Percentiles rank a stretch among this genome's conserved stretches.
Evolutionary conservation across 2,113 vertebrate species (phyloP).

Genomic region (Carassius carassius): DNA sequence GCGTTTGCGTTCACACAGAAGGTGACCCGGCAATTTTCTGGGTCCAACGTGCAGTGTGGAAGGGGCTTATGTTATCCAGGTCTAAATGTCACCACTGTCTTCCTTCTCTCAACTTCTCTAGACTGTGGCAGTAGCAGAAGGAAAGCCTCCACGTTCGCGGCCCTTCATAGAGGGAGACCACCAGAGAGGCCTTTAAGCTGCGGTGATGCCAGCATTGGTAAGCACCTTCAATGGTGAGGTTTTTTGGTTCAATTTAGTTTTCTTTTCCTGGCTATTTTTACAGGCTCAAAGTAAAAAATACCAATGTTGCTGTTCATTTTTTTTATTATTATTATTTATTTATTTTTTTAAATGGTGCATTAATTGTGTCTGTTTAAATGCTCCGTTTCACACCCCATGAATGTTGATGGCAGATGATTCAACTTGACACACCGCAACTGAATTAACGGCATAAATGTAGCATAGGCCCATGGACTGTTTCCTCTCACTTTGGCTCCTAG

Average conservation of each 20-base stretch:
- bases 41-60: too few species aligned
- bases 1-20: too few species aligned
- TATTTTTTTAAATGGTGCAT: too few species aligned
- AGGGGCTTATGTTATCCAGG: neutral
- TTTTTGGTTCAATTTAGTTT: neutral
- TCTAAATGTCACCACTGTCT: neutral
- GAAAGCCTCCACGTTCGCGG: constrained; percentile 91
- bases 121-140: constrained; percentile 84
- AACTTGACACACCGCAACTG: neutral
- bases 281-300: too few species aligned
- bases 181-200: constrained; percentile 90
- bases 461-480: neutral
- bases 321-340: too few species aligned
- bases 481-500: neutral
- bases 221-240: constrained; percentile 22
- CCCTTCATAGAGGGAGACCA: constrained; percentile 94
- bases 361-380: too few species aligned
- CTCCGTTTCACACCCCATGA: neutral
- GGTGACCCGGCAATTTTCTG: too few species aligned
- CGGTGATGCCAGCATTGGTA: constrained; percentile 84
- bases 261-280: neutral
- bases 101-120: constrained; percentile 65
- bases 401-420: neutral
- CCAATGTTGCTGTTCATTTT: too few species aligned
- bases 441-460: too few species aligned